phyloP scores from a whole-genome alignment of 2,113 vertebrate species.

The Telmatochromis brachygnathus region DNA sequence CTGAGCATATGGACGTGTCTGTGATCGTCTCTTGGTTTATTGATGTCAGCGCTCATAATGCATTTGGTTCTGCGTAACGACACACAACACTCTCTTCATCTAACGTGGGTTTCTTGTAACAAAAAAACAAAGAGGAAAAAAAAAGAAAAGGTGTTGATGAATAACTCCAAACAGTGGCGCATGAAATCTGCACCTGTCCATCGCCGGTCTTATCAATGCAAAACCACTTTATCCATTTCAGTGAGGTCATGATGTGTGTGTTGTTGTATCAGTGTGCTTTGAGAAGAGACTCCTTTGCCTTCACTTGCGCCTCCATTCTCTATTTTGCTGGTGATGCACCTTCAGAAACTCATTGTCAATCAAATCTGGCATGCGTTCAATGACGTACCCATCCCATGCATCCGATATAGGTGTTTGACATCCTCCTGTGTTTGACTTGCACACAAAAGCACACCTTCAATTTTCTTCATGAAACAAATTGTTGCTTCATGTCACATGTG shows the following conservation, averaged over 20 bases:
- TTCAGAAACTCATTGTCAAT: conserved; percentile 9
- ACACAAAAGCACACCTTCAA: conserved; percentile 3
- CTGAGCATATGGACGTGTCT: conserved; percentile 66
- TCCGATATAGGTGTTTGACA: conserved; percentile 27
- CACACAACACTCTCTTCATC: not conserved
- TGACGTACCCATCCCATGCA: conserved; percentile 15
- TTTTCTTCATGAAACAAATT: not conserved
- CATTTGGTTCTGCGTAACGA: conserved; percentile 32
- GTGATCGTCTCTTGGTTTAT: conserved; percentile 58
- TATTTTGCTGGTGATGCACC: conserved; percentile 39
- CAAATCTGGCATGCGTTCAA: conserved; percentile 38
- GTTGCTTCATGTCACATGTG: not conserved
- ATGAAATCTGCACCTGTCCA: conserved; percentile 52
- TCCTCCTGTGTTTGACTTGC: conserved; percentile 34
- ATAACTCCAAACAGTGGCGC: conserved; percentile 43
- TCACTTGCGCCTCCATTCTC: conserved; percentile 20
- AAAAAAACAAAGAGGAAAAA: conserved; percentile 22
- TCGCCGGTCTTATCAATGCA: conserved; percentile 19
- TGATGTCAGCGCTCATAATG: conserved; percentile 56
- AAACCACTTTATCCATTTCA: conserved; percentile 24
- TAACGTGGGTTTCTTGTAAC: conserved; percentile 49
- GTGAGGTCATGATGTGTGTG: conserved; percentile 20
- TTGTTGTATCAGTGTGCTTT: conserved; percentile 30
- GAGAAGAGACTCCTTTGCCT: conserved; percentile 22
- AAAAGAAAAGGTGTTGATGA: conserved; percentile 18